Conservation (phyloP, 2,113 vertebrate species). For the Centrocercus urophasianus region DNA sequence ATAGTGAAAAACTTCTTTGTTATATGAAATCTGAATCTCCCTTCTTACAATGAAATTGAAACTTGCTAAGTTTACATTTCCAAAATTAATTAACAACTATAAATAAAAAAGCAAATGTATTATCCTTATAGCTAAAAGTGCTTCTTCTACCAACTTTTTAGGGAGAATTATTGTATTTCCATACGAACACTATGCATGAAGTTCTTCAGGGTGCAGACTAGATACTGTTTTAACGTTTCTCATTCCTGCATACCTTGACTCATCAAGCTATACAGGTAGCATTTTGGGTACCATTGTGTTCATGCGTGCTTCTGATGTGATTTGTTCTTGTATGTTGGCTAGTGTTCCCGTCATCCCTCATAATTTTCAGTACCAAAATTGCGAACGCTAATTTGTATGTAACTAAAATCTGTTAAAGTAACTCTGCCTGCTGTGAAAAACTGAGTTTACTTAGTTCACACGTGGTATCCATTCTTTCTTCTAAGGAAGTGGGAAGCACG, state of each 20-base stretch:
- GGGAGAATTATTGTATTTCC: not conserved
- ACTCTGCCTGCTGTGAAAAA: not conserved
- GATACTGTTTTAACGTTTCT: not conserved
- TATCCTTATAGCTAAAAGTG: not conserved
- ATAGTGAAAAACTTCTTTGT: too few relatives aligned
- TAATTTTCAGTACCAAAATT: not conserved
- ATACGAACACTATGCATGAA: not conserved
- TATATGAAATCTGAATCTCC: too few relatives aligned
- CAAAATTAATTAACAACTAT: not conserved
- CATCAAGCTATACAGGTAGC: too few relatives aligned
- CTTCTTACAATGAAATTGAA: not conserved
- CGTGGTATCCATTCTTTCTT: rapidly evolving
- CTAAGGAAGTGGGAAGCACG: not conserved
- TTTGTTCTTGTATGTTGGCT: not conserved
- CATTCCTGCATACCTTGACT: not conserved
- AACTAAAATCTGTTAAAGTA: not conserved
- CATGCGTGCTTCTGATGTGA: not conserved
- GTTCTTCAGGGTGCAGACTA: not conserved
- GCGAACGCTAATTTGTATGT: not conserved
- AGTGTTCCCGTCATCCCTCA: not conserved
- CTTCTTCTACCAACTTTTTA: not conserved
- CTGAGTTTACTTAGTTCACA: not conserved
- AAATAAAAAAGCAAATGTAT: not conserved
- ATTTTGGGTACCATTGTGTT: not conserved
- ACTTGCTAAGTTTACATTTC: not conserved